Evolutionary conservation across 2,113 vertebrate genomes (phyloP), one percentile per base, ranked within the genome.

Genomic region (Myotis brandtii): DNA sequence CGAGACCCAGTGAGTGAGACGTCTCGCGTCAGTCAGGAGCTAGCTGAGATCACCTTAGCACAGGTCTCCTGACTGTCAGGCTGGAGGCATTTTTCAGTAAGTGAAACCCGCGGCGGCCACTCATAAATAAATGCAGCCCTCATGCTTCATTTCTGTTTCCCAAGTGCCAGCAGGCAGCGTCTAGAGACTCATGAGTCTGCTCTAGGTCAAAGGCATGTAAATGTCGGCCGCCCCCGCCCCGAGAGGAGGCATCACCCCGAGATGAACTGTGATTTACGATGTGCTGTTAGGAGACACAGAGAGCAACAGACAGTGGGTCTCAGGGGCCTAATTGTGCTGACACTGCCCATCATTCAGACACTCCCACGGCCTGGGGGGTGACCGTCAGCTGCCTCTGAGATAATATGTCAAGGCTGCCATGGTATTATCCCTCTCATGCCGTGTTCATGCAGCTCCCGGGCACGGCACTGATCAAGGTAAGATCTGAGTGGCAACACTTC

Each of bases 401-500:
- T 20, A 13, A 10, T n/a, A 4, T 40, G 86, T 95, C 9, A 2
- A 62, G 48, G 59, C 46, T 91, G 27, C 30, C 82, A 12, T 21
- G 46, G 23, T 25, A 1, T 64, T 88, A n/a, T 0, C 54, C 75
- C 12, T 56, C 54, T 92, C 0, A 0, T 66, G 37, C 32, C 34
- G 62, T 73, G 48, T 76, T 62, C 54, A 30, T 6, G 32, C 40
- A 59, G n/a, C 95, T 96, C 80, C 91, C 80, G 95, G 89, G 34
- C 62, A 52, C 48, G 34, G 23, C 54, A 18, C 66, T 62, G 67
- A 96, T 30, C 76, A 85, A 89, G 48, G 59, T 95, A 8, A 96
- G 93, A 48, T 81, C 87, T 89, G 54, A 87, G 54, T 1, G 32
- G 48, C 25, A 66, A 76, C 52, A 72, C 70, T 95, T 97, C 80